phyloP scores from a whole-genome alignment of 2,888 invertebrate species.

The Eristalis tenax region DNA sequence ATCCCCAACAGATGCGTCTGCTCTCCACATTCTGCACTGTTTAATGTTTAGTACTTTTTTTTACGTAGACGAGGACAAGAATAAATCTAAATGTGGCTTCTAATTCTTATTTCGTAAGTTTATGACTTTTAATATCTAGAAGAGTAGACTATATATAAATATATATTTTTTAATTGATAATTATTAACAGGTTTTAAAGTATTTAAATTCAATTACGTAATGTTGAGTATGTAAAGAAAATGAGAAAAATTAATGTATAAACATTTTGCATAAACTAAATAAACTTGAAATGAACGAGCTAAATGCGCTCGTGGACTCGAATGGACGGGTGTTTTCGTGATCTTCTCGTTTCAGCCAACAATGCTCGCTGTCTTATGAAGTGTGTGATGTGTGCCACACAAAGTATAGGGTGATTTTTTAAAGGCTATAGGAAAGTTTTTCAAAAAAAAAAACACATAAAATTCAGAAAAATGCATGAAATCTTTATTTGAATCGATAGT shows the following conservation, averaged over 20 bases:
- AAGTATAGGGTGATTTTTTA: too few relatives aligned
- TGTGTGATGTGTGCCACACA: too few relatives aligned
- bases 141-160: conserved; percentile 46
- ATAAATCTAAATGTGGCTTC: conserved; percentile 18
- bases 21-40: not conserved
- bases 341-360: too few relatives aligned
- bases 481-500: too few relatives aligned
- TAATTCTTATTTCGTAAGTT: conserved; percentile 35
- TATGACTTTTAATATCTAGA: conserved; percentile 36
- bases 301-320: conserved; percentile 25
- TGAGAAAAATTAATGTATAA: conserved; percentile 49
- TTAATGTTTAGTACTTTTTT: conserved; percentile 36
- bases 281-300: conserved; percentile 49
- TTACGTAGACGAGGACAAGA: conserved; percentile 6
- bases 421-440: too few relatives aligned
- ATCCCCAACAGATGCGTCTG: not conserved
- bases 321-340: not conserved
- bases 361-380: too few relatives aligned
- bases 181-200: conserved; percentile 38
- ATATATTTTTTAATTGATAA: conserved; percentile 63
- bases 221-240: conserved; percentile 56
- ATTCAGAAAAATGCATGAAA: too few relatives aligned
- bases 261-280: conserved; percentile 66
- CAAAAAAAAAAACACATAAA: too few relatives aligned
- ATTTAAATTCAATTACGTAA: conserved; percentile 52